phyloP scores from a whole-genome alignment of 2,797 vertebrate genomes.

The Sternarchorhynchus goeldii region DNA sequence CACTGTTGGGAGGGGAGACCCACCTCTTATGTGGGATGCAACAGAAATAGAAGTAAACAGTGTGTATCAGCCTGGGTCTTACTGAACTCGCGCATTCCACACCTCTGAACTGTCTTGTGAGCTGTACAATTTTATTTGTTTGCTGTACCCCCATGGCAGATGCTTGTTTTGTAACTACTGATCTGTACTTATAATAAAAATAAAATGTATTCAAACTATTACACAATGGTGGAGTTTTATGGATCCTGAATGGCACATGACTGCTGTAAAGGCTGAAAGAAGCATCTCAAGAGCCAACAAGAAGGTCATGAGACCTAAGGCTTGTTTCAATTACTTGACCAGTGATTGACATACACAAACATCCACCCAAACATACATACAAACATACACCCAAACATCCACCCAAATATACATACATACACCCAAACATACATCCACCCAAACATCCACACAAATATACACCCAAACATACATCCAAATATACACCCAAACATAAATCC shows the following conservation, averaged over 20 bases:
- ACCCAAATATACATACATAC: no score
- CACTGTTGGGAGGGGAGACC: slow-evolving; percentile 49
- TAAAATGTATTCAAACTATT: slow-evolving; percentile 86
- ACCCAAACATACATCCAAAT: no score
- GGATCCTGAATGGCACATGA: slow-evolving; percentile 3
- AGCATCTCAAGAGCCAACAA: not conserved
- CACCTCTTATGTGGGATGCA: slow-evolving; percentile 63
- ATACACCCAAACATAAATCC: no score
- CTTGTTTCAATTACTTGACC: no score
- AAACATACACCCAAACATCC: no score
- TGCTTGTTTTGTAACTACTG: slow-evolving; percentile 88
- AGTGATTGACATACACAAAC: no score
- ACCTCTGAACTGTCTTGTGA: slow-evolving; percentile 81
- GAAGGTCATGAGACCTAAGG: no score
- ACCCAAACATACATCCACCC: no score
- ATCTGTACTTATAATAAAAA: slow-evolving; percentile 90
- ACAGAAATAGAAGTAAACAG: slow-evolving; percentile 62
- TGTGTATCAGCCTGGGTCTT: slow-evolving; percentile 57
- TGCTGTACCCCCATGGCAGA: slow-evolving; percentile 85
- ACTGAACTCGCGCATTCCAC: slow-evolving; percentile 80
- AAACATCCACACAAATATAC: no score
- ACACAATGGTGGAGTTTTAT: slow-evolving; percentile 61
- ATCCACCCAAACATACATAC: no score
- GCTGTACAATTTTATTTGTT: slow-evolving; percentile 77
- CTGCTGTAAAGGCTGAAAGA: not conserved